Evolutionary conservation across 1,140 invertebrate genomes (phyloP), one percentile per base, ranked within the genome.

Genomic region (Caenorhabditis tropicalis): DNA sequence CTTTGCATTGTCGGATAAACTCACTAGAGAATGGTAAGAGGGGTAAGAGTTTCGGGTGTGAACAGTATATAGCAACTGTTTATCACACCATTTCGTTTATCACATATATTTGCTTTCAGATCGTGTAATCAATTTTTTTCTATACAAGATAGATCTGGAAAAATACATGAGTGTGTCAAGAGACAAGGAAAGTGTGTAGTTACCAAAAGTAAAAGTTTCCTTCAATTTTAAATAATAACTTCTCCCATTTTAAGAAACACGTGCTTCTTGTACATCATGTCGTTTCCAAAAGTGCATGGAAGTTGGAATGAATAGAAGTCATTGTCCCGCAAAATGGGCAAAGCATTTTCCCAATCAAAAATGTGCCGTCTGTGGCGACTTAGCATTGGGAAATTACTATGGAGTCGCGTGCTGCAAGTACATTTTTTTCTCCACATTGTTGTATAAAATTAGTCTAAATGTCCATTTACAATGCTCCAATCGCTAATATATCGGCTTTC

Each of bases 251-350:
- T 4, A 16, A 51, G 49, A n/a, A n/a, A 21, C 21, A 15, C 83
- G 85, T 12, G 86, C 86, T 39, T 43, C 56, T 87, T 98, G 97
- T 93, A 96, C 98, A 92, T 98, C 96, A 92, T 99, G 97, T 93
- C 94, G 97, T 88, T 98, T 98, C 92, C 97, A 97, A 92, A 99
- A 99, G 94, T 98, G 97, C 92, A 93, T 98, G 53, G 95, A 96
- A 53, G 96, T 98, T 88, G 97, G 97, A 91, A 51, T 51, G 49
- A 51, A 51, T n/a, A 4, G 19, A 21, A 51, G 16, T 4, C n/a
- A n/a, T n/a, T n/a, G n/a, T n/a, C n/a, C n/a, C n/a, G n/a, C n/a
- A n/a, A n/a, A n/a, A n/a, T n/a, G n/a, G n/a, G n/a, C n/a, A n/a
- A n/a, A n/a, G n/a, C n/a, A n/a, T n/a, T n/a, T n/a, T n/a, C n/a